Conservation (phyloP, 2,797 vertebrate genomes). For the Sebastes trivittatus region DNA sequence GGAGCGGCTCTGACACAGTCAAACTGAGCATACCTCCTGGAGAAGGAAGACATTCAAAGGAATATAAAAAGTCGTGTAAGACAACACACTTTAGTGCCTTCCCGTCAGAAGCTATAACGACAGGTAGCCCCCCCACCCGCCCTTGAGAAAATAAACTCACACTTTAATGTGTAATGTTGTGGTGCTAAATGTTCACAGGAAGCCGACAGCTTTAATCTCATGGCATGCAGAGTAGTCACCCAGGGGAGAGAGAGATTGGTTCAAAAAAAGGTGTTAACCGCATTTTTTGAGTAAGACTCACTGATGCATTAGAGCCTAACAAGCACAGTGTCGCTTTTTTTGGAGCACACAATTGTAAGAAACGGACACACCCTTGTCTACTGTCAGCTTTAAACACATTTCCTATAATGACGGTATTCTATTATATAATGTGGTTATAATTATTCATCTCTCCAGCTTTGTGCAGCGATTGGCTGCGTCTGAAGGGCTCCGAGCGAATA, state of each 20-base stretch:
- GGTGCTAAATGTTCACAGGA: constrained; percentile 50
- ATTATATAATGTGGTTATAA: neutral
- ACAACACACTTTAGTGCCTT: neutral
- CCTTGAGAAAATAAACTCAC: constrained; percentile 47
- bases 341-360: constrained; percentile 45
- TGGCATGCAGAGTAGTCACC: constrained; percentile 26
- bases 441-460: neutral
- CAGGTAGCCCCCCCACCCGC: neutral
- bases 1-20: constrained; percentile 85
- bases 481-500: neutral
- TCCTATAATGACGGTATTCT: constrained; percentile 8
- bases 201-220: constrained; percentile 31
- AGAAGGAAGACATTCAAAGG: constrained; percentile 75
- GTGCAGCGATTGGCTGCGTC: neutral
- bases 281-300: constrained; percentile 54
- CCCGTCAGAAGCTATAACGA: neutral
- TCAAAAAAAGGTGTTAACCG: constrained; percentile 76
- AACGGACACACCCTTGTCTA: constrained; percentile 58
- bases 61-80: neutral
- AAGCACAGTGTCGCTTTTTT: constrained; percentile 49
- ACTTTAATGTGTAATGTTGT: constrained; percentile 20
- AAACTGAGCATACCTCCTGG: constrained; percentile 84
- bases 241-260: constrained; percentile 60
- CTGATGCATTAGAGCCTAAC: constrained; percentile 54
- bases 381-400: constrained; percentile 35